Evolutionary conservation across 1,140 invertebrate genomes (phyloP).

Genomic region (Sipha flava): DNA sequence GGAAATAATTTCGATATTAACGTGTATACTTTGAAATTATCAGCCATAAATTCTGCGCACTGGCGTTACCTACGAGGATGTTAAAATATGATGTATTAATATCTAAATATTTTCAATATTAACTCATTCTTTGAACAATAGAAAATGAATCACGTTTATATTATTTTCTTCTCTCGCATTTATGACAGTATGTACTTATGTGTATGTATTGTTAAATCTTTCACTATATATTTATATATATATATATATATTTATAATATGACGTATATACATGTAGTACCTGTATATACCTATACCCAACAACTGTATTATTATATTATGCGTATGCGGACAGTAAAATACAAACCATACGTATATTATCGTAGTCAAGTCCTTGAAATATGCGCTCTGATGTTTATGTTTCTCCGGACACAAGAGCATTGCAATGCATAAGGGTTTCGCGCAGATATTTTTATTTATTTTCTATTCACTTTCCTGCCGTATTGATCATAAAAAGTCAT

Average conservation of each 20-base stretch:
- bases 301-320: background rate
- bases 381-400: background rate
- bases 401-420: background rate
- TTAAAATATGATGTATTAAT: background rate
- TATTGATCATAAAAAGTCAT: too few relatives aligned
- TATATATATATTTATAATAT: background rate
- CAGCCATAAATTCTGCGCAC: too few relatives aligned
- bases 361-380: background rate
- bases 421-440: background rate
- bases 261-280: background rate
- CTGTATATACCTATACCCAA: background rate
- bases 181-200: background rate
- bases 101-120: background rate
- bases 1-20: background rate
- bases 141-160: conserved; percentile 14
- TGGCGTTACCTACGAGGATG: too few relatives aligned
- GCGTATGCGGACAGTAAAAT: background rate
- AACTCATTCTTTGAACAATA: background rate
- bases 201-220: too few relatives aligned
- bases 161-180: background rate
- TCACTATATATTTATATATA: background rate
- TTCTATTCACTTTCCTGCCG: too few relatives aligned
- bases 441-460: too few relatives aligned
- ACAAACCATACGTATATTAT: background rate
- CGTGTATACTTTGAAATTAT: too few relatives aligned